Conservation (phyloP, 2,113 vertebrate species). For the Phoenicopterus ruber region DNA sequence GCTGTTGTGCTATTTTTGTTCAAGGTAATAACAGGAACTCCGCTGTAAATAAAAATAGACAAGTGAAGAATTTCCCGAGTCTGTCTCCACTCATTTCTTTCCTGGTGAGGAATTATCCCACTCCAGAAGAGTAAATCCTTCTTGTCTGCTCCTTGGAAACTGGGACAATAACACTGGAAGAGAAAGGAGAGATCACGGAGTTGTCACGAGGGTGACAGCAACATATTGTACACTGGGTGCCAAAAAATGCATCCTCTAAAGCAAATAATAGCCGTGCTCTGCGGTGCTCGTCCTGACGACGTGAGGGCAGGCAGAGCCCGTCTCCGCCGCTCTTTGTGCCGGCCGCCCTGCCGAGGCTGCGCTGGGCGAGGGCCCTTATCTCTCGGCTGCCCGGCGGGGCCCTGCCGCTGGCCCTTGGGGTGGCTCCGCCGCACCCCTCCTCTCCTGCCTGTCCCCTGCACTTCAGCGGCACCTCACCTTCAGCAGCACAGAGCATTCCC, state of each 20-base stretch:
- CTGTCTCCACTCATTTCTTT: conserved; percentile 29
- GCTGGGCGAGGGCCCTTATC: background rate
- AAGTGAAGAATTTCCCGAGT: conserved; percentile 43
- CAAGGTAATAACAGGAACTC: conserved; percentile 63
- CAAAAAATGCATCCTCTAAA: conserved; percentile 1
- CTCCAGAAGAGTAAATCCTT: conserved; percentile 26
- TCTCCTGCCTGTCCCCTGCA: background rate
- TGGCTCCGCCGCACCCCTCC: background rate
- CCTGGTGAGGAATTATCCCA: conserved; percentile 33
- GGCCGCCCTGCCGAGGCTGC: accelerated
- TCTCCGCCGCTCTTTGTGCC: accelerated
- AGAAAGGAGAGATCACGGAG: conserved; percentile 3
- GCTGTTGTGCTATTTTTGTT: conserved; percentile 46
- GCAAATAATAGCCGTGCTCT: background rate
- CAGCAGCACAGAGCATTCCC: background rate
- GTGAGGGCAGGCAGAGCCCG: background rate
- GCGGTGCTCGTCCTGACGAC: background rate
- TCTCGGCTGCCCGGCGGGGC: accelerated
- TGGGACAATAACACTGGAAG: conserved; percentile 24
- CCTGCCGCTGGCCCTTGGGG: background rate
- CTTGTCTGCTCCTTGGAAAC: conserved; percentile 50
- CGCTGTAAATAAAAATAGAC: conserved; percentile 60
- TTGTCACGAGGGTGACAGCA: background rate
- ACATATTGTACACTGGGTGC: background rate
- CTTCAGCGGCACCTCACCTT: background rate